These are phyloP conservation scores for Bubo scandiacus DNA, from an alignment of 2,113 vertebrate species.

Conservation along the genomic window DNA sequence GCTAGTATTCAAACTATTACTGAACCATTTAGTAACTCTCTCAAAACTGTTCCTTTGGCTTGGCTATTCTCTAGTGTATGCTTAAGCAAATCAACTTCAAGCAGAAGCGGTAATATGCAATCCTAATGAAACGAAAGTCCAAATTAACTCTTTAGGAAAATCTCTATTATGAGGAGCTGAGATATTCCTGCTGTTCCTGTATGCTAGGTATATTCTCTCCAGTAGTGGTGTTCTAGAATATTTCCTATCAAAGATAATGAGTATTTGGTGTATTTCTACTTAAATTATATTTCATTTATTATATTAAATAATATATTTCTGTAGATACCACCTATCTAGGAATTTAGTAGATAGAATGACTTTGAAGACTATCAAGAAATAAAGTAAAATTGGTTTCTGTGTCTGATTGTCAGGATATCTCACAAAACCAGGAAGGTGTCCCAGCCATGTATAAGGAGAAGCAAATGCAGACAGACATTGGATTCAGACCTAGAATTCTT, in stretches of 20 bases:
- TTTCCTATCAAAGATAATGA: background rate
- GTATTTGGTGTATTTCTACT: background rate
- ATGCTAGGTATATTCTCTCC: background rate
- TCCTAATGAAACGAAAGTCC: background rate
- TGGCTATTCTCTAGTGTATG: background rate
- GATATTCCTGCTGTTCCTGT: background rate
- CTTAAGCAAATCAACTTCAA: background rate
- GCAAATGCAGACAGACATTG: accelerated
- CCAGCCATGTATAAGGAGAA: background rate
- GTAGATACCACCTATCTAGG: accelerated
- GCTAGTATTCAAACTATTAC: background rate
- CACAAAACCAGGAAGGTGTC: background rate
- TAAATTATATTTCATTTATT: background rate
- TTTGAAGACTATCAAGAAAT: background rate
- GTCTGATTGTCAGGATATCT: background rate
- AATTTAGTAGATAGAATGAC: background rate
- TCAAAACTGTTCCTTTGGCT: background rate
- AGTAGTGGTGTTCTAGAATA: background rate
- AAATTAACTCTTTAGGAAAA: background rate
- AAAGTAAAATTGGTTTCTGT: background rate
- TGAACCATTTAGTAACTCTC: background rate
- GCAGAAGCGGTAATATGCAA: background rate
- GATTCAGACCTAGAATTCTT: background rate
- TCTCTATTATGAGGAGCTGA: background rate
- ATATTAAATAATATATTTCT: background rate